A percentile compares a stretch with the other conserved stretches of the same genome.
phyloP scores from a whole-genome alignment of 53 echinoderm and acorn worm genomes.

The Crossaster papposus region DNA sequence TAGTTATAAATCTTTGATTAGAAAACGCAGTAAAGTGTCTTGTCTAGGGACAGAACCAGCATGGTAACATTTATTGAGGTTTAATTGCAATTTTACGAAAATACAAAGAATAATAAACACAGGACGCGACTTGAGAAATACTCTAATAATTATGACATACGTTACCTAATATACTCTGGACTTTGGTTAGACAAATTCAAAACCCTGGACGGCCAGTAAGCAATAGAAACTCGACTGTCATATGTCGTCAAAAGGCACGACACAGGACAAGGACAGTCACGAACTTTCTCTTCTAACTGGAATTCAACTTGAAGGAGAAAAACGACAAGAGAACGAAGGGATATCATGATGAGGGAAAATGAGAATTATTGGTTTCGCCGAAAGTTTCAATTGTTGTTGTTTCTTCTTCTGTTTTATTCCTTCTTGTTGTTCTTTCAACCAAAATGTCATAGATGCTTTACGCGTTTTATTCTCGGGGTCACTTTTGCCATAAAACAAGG shows the following conservation, averaged over 20 bases:
- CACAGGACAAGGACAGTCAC: conserved; percentile 7
- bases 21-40: no score
- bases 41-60: no score
- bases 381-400: no score
- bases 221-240: conserved; percentile 2
- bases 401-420: no score
- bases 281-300: neutral
- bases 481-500: no score
- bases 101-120: neutral
- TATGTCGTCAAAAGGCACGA: neutral
- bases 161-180: conserved; percentile 7
- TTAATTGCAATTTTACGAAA: neutral
- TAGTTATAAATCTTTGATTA: no score
- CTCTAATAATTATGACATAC: neutral
- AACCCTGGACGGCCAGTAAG: neutral
- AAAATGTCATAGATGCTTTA: no score
- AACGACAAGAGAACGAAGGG: neutral
- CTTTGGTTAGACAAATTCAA: neutral
- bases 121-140: neutral
- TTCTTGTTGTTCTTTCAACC: no score
- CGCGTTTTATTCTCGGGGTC: no score
- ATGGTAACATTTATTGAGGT: no score
- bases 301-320: neutral
- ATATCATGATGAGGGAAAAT: no score
- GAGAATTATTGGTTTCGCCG: no score